A percentile compares a stretch with the other conserved stretches of the same genome.
phyloP scores from a whole-genome alignment of 2,888 invertebrate genomes.

The Hyposoter didymator region DNA sequence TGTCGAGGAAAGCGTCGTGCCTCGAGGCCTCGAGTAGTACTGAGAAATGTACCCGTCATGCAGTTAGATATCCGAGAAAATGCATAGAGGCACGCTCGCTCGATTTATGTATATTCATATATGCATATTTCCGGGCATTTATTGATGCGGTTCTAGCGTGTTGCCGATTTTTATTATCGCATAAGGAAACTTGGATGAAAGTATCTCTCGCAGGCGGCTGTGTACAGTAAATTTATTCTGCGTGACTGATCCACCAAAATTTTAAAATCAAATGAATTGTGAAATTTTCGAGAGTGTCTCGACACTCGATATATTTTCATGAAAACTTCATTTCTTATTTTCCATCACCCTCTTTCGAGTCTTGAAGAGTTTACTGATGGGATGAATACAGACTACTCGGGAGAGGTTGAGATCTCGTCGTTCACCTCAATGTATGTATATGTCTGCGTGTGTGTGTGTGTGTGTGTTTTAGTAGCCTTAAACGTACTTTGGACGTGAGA shows the following conservation, averaged over 20 bases:
- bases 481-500: constrained; percentile 55
- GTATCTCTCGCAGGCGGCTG: neutral
- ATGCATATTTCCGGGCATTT: neutral
- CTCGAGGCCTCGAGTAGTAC: constrained; percentile 70
- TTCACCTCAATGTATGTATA: neutral
- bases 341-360: constrained; percentile 25
- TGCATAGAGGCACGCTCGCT: constrained; percentile 68
- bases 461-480: constrained; percentile 50
- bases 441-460: neutral
- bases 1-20: constrained; percentile 73
- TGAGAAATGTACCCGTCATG: constrained; percentile 73
- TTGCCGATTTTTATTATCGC: neutral
- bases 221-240: constrained; percentile 3
- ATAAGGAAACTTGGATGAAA: neutral
- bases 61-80: constrained; percentile 71
- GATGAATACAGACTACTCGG: constrained; percentile 15
- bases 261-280: neutral
- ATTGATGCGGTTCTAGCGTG: neutral
- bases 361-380: constrained; percentile 33
- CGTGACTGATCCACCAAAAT: neutral
- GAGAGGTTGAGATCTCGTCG: neutral
- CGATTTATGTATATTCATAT: neutral
- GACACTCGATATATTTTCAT: neutral
- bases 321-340: constrained; percentile 25
- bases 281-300: neutral